Evolutionary conservation across 2,113 vertebrate genomes (phyloP).

Genomic region (Erythrolamprus reginae): DNA sequence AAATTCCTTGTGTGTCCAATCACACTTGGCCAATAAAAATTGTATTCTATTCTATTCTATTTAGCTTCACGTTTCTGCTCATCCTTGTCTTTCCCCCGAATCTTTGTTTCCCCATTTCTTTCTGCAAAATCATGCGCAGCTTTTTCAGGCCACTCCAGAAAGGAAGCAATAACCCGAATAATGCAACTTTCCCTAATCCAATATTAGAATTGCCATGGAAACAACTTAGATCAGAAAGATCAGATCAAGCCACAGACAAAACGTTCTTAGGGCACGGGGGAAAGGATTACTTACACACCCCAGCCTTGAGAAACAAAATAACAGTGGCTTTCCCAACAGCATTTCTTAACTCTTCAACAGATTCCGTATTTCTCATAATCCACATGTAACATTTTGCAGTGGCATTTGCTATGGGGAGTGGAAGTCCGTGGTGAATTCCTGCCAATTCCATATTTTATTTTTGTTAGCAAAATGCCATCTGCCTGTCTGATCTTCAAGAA

Average conservation of each 20-base stretch:
- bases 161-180: constrained; percentile 18
- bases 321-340: background rate
- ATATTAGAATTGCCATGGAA: constrained; percentile 52
- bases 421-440: background rate
- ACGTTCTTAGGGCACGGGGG: background rate
- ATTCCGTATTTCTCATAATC: background rate
- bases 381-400: background rate
- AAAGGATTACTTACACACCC: background rate
- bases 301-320: constrained; percentile 12
- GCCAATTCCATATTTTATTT: background rate
- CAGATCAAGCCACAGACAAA: constrained; percentile 20
- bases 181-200: constrained; percentile 36
- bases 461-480: background rate
- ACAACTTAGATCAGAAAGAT: constrained; percentile 36
- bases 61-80: background rate
- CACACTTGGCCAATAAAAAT: too few species aligned
- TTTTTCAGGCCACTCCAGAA: constrained; percentile 21
- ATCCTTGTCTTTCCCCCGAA: background rate
- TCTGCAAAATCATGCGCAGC: background rate
- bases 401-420: background rate
- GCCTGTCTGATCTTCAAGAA: background rate
- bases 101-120: background rate
- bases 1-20: too few species aligned
- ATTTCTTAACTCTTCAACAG: background rate
- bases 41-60: too few species aligned